phyloP scores from a whole-genome alignment of 2,797 vertebrate species.

The Schizothorax lantsangensis region DNA sequence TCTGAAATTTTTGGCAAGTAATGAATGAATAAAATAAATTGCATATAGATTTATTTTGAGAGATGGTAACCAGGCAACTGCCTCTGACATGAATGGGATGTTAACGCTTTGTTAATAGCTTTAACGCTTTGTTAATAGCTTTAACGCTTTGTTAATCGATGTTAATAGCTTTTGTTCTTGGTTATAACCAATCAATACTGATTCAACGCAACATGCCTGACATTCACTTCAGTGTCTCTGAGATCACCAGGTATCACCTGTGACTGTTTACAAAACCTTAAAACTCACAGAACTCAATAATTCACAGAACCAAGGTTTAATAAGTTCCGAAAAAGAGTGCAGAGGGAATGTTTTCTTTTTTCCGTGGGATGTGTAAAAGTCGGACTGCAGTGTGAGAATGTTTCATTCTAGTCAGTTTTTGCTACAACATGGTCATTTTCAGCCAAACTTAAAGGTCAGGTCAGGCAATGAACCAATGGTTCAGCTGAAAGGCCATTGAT shows the following conservation, averaged over 20 bases:
- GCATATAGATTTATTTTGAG: not conserved
- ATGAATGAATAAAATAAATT: not conserved
- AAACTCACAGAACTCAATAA: not conserved
- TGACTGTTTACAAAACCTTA: constrained; percentile 12
- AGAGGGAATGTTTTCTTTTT: not conserved
- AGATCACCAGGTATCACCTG: not conserved
- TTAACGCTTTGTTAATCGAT: no score
- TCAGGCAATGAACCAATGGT: constrained; percentile 17
- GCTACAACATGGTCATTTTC: constrained; percentile 26
- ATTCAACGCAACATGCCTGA: not conserved
- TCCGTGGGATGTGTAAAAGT: not conserved
- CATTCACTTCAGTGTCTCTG: not conserved
- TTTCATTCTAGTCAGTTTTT: constrained; percentile 14
- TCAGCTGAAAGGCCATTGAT: constrained; percentile 19
- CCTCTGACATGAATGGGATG: not conserved
- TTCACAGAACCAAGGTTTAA: not conserved
- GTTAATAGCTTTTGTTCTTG: not conserved
- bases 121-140: no score
- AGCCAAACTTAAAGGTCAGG: constrained; percentile 29
- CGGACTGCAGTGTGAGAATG: not conserved
- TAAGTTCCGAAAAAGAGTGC: not conserved
- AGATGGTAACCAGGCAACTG: not conserved
- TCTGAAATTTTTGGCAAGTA: not conserved
- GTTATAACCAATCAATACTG: constrained; percentile 13
- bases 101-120: not conserved